Evolutionary conservation across 1,140 invertebrate species (phyloP).

Genomic region (Penaeus japonicus): DNA sequence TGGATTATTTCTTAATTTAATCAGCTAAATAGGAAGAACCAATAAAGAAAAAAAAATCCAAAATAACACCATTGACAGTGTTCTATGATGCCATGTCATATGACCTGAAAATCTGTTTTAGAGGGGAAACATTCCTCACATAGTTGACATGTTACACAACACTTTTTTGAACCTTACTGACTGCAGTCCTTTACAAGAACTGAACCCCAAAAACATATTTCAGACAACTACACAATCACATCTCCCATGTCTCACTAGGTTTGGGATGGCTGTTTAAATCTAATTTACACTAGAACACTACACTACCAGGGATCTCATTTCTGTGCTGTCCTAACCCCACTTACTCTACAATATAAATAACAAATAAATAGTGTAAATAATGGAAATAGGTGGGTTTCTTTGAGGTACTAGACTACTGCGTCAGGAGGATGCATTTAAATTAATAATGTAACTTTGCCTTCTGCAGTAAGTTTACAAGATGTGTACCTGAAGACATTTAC

Average conservation of each 20-base stretch:
- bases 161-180: slow-evolving; percentile 16
- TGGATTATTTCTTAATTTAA: no score
- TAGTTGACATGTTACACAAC: not conserved
- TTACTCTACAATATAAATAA: slow-evolving; percentile 55
- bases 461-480: no score
- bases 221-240: slow-evolving; percentile 33
- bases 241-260: slow-evolving; percentile 20
- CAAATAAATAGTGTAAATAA: slow-evolving; percentile 49
- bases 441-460: not conserved
- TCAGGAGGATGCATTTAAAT: not conserved
- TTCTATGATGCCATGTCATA: no score
- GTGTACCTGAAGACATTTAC: no score
- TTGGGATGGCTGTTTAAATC: slow-evolving; percentile 43
- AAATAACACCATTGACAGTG: no score
- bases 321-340: slow-evolving; percentile 56
- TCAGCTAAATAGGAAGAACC: not conserved
- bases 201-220: slow-evolving; percentile 21
- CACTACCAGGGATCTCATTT: slow-evolving; percentile 40
- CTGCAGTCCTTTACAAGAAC: slow-evolving; percentile 22
- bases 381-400: slow-evolving; percentile 41
- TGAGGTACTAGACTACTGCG: slow-evolving; percentile 40
- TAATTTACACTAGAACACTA: slow-evolving; percentile 48
- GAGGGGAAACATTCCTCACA: not conserved
- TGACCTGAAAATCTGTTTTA: not conserved
- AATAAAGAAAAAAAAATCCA: not conserved